phyloP scores from a whole-genome alignment of 1,140 invertebrate genomes.

The Hydropsyche tenuis region DNA sequence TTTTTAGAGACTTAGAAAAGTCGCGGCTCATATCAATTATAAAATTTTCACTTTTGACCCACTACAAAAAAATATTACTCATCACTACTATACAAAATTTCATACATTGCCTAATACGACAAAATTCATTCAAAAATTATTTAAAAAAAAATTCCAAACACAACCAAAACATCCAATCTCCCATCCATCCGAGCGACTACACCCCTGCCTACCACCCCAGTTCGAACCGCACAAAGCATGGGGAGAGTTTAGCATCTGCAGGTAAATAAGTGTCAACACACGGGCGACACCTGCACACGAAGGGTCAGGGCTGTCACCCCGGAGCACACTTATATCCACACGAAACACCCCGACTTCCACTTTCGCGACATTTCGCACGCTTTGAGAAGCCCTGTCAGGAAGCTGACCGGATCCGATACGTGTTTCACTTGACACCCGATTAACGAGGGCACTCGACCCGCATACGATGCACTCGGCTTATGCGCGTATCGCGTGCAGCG shows the following conservation, averaged over 20 bases:
- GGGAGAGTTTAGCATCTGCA: slow-evolving; percentile 8
- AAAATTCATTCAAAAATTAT: too few species aligned
- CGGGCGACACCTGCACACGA: slow-evolving; percentile 17
- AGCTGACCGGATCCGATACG: slow-evolving; percentile 13
- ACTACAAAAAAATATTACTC: too few species aligned
- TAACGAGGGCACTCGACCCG: slow-evolving; percentile 16
- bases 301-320: not conserved
- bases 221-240: not conserved
- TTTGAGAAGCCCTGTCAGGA: not conserved
- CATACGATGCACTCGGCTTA: slow-evolving; percentile 7
- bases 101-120: too few species aligned
- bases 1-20: too few species aligned
- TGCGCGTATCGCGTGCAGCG: not conserved
- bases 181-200: too few species aligned
- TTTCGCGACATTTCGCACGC: not conserved
- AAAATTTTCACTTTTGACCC: too few species aligned
- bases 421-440: slow-evolving; percentile 11
- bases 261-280: slow-evolving; percentile 24
- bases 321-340: too few species aligned
- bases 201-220: not conserved
- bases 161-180: too few species aligned
- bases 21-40: too few species aligned
- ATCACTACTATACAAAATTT: too few species aligned
- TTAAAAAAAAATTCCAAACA: too few species aligned
- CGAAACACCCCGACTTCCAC: too few species aligned